Evolutionary conservation across 1,140 invertebrate genomes (phyloP).

Genomic region (Drosophila sp.): DNA sequence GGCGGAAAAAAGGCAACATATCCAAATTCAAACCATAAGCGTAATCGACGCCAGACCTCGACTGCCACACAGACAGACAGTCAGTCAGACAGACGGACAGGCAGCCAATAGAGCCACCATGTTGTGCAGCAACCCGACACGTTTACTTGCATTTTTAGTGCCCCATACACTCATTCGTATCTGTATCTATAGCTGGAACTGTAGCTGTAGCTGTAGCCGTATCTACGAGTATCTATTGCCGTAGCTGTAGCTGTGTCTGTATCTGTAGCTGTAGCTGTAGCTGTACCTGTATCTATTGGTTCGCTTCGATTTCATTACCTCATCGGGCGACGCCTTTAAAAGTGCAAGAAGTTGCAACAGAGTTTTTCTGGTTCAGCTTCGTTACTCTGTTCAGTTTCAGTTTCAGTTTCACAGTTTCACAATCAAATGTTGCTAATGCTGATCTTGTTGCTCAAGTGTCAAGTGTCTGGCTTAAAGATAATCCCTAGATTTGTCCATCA

Average conservation of each 20-base stretch:
- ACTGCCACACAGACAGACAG: constrained; percentile 1
- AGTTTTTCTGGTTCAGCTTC: constrained; percentile 56
- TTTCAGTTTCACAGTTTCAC: constrained; percentile 59
- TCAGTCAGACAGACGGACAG: neutral
- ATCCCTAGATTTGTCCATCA: neutral
- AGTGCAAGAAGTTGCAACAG: constrained; percentile 74
- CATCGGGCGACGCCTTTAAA: constrained; percentile 71
- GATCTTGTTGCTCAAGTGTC: constrained; percentile 4
- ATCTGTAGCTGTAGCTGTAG: constrained; percentile 44
- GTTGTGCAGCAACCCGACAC: constrained; percentile 62
- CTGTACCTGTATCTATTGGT: constrained; percentile 57
- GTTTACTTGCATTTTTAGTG: constrained; percentile 67
- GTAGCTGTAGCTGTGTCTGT: constrained; percentile 44
- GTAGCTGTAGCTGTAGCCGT: constrained; percentile 39
- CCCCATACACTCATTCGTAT: constrained; percentile 26
- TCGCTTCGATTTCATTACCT: constrained; percentile 75
- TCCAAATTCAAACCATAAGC: constrained; percentile 58
- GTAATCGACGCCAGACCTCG: constrained; percentile 40
- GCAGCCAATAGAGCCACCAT: constrained; percentile 29
- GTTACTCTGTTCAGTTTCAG: constrained; percentile 49
- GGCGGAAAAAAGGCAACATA: constrained; percentile 39
- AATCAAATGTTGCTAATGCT: constrained; percentile 29
- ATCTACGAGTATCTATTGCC: constrained; percentile 41
- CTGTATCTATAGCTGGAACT: constrained; percentile 55
- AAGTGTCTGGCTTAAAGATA: neutral